Evolutionary conservation across 1,140 invertebrate genomes (phyloP).

Genomic region (Schlechtendalia chinensis): DNA sequence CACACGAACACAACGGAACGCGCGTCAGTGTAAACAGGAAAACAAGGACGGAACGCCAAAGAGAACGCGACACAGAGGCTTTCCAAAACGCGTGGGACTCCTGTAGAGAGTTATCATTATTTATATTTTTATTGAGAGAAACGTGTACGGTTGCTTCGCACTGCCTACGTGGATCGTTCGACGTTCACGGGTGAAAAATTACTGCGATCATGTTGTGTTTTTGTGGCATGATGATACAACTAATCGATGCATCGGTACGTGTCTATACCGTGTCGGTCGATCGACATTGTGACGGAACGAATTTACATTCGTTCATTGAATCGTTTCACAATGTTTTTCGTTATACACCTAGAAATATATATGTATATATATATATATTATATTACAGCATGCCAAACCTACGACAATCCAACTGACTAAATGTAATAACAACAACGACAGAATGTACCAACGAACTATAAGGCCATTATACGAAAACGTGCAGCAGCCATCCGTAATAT

Average conservation of each 20-base stretch:
- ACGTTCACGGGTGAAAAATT: neutral
- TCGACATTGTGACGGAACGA: neutral
- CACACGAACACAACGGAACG: no score
- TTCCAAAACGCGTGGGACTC: no score
- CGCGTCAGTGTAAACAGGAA: no score
- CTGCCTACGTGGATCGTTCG: no score
- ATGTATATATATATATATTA: neutral
- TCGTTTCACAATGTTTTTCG: neutral
- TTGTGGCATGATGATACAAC: neutral
- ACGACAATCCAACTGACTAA: neutral
- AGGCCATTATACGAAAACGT: conserved; percentile 13
- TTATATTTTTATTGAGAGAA: no score
- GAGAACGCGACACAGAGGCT: no score
- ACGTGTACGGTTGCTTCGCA: no score
- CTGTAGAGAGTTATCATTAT: no score
- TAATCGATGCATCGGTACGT: neutral
- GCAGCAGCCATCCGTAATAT: neutral
- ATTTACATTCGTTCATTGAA: neutral
- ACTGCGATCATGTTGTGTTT: neutral
- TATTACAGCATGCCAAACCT: neutral
- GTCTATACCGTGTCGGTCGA: neutral
- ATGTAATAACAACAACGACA: no score
- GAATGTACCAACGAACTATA: neutral
- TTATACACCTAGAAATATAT: no score
- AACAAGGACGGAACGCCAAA: no score